phyloP scores from a whole-genome alignment of 2,113 vertebrate genomes.

The Bufo gargarizans region DNA sequence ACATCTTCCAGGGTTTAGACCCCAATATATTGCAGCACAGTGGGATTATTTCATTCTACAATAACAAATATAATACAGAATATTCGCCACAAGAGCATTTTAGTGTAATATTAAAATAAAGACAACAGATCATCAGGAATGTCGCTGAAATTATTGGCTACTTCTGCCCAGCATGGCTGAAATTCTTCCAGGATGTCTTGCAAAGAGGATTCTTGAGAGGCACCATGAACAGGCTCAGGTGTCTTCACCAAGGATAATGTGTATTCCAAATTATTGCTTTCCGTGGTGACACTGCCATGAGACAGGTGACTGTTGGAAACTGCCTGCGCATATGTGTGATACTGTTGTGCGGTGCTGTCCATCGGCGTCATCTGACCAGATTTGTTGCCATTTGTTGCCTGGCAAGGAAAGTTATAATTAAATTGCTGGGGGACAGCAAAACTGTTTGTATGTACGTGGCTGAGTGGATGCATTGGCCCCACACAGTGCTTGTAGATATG shows the following conservation, averaged over 20 bases:
- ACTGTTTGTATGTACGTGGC: not conserved
- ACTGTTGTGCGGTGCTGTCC: not conserved
- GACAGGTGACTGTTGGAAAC: not conserved
- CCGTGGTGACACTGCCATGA: not conserved
- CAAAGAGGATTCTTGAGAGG: not conserved
- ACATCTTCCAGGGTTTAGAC: not conserved
- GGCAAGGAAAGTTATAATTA: not conserved
- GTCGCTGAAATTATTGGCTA: not conserved
- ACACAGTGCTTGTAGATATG: not conserved
- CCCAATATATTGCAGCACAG: not conserved
- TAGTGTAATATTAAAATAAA: not conserved
- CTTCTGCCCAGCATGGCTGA: conserved; percentile 13
- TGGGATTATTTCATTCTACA: too few relatives aligned
- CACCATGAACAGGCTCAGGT: not conserved
- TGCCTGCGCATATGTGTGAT: not conserved
- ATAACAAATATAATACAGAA: not conserved
- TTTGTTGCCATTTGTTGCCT: not conserved
- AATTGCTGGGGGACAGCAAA: not conserved
- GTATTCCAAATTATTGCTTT: too few relatives aligned
- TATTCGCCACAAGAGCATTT: not conserved
- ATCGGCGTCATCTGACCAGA: not conserved
- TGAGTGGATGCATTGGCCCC: not conserved
- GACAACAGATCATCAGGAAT: not conserved
- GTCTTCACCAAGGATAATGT: too few relatives aligned
- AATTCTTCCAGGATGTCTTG: conserved; percentile 37